A percentile compares a stretch with the other conserved stretches of the same genome.
phyloP scores from a whole-genome alignment of 2,797 vertebrate species.

The Ptychobarbus kaznakovi region DNA sequence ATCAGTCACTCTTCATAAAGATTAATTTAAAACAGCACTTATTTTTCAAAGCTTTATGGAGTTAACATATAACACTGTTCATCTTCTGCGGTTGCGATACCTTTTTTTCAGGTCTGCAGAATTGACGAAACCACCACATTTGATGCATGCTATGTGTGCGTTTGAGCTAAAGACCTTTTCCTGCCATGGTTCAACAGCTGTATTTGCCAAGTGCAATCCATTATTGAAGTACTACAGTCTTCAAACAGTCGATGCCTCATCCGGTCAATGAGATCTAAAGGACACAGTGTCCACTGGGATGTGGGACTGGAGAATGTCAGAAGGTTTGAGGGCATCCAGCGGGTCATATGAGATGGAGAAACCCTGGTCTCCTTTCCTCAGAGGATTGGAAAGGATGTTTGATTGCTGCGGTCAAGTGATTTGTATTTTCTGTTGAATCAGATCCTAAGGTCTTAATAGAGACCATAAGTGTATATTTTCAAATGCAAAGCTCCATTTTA shows the following conservation, averaged over 20 bases:
- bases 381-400: neutral
- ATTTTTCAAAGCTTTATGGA: neutral
- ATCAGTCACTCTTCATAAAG: neutral
- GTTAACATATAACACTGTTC: neutral
- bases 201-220: conserved; percentile 39
- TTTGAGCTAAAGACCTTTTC: neutral
- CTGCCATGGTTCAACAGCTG: conserved; percentile 22
- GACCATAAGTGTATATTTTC: neutral
- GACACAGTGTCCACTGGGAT: conserved; percentile 7
- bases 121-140: neutral
- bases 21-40: neutral
- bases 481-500: neutral
- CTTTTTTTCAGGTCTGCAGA: neutral
- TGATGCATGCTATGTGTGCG: neutral
- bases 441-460: neutral
- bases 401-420: neutral
- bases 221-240: conserved; percentile 39
- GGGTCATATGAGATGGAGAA: conserved; percentile 8
- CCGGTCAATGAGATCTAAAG: conserved; percentile 32
- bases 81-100: neutral
- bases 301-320: neutral
- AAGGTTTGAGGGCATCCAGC: neutral
- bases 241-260: conserved; percentile 31
- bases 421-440: neutral
- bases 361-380: neutral